Evolutionary conservation across 2,797 vertebrate genomes (phyloP).

Genomic region (Amblyopsis hoosieri): DNA sequence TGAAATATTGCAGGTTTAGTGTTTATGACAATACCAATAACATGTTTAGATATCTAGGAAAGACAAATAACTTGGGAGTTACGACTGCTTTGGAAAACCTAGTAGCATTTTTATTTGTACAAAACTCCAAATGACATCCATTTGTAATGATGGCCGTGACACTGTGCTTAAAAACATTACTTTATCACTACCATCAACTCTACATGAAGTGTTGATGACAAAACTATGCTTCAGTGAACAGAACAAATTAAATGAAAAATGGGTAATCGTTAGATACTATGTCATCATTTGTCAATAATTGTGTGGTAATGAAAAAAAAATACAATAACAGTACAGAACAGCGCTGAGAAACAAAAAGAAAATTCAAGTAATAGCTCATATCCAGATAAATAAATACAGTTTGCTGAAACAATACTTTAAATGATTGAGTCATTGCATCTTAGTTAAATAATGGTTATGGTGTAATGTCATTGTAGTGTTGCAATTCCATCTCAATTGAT

Average conservation of each 20-base stretch:
- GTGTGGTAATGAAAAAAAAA: constrained; percentile 60
- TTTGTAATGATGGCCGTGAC: constrained; percentile 42
- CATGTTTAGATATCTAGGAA: not conserved
- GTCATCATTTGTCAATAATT: constrained; percentile 61
- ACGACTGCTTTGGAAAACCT: constrained; percentile 44
- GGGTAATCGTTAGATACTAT: constrained; percentile 36
- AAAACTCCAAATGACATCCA: constrained; percentile 37
- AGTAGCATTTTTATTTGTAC: constrained; percentile 23
- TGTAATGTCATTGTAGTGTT: constrained; percentile 54
- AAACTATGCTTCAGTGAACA: constrained; percentile 34
- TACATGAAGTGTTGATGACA: constrained; percentile 27
- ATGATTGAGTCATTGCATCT: constrained; percentile 70
- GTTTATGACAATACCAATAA: not conserved
- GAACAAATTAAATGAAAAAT: constrained; percentile 27
- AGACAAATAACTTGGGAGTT: constrained; percentile 2
- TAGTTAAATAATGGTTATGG: constrained; percentile 65
- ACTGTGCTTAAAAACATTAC: constrained; percentile 53
- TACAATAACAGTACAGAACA: constrained; percentile 64
- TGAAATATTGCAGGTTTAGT: no score
- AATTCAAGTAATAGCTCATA: constrained; percentile 82
- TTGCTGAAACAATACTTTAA: constrained; percentile 74
- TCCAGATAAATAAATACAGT: constrained; percentile 83
- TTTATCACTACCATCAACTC: constrained; percentile 25
- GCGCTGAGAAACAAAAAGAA: constrained; percentile 66
- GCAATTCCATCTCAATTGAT: constrained; percentile 56